Percentiles rank a stretch among this genome's conserved stretches.
Evolutionary conservation across 2,797 vertebrate genomes (phyloP).

Genomic region (Clamator glandarius): DNA sequence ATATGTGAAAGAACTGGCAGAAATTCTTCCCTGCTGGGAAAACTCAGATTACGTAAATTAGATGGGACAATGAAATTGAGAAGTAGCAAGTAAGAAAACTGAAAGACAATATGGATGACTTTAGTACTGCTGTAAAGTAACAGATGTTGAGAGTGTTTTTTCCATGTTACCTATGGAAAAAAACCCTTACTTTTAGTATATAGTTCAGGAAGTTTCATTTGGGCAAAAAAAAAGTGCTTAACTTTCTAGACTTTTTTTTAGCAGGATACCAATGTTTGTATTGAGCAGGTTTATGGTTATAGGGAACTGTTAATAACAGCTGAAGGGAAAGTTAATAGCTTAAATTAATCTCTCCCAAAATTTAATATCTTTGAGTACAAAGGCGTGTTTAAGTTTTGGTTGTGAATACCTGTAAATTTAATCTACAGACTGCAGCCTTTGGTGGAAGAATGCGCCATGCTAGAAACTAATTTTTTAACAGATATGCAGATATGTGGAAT

Average conservation of each 20-base stretch:
- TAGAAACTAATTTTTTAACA: background rate
- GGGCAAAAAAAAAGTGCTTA: background rate
- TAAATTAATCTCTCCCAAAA: background rate
- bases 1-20: background rate
- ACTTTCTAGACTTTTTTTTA: background rate
- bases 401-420: background rate
- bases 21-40: background rate
- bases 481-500: background rate
- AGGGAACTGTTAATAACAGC: background rate
- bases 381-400: background rate
- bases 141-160: background rate
- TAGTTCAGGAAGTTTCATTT: background rate
- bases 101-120: background rate
- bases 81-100: background rate
- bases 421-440: background rate
- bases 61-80: background rate
- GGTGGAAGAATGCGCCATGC: background rate
- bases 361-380: background rate
- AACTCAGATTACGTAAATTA: background rate
- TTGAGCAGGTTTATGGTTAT: background rate
- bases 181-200: background rate
- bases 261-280: background rate
- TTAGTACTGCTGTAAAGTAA: background rate
- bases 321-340: background rate
- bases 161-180: background rate